These are phyloP conservation scores for Gallinago solitaria DNA, from an alignment of 2,797 vertebrate genomes.

Conservation along the genomic window DNA sequence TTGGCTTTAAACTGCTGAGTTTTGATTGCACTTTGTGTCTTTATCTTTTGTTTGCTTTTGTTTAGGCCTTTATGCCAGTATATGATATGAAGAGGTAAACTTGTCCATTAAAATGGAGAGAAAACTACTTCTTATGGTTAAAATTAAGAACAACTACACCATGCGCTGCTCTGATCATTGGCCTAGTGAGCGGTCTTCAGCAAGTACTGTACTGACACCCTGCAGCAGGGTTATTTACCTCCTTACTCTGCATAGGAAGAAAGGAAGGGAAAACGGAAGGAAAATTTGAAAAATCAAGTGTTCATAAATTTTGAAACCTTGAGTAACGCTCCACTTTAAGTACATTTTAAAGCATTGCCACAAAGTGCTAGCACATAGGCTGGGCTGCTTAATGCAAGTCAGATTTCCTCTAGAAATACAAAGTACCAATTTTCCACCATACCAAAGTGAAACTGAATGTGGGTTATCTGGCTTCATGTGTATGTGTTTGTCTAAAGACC, in stretches of 20 bases:
- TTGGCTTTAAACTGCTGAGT: neutral
- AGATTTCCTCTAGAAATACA: neutral
- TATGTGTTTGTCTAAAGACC: neutral
- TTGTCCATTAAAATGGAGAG: neutral
- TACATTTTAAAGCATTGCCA: neutral
- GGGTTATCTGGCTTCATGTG: neutral
- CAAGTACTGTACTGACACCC: rapidly evolving
- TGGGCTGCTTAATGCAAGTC: neutral
- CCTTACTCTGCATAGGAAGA: neutral
- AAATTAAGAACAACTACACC: neutral
- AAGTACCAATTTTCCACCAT: neutral
- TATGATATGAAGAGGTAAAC: neutral
- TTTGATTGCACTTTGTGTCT: conserved; percentile 13
- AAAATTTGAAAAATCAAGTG: neutral
- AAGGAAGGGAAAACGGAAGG: neutral
- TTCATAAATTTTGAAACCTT: neutral
- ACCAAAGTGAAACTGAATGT: neutral
- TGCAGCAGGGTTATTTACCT: neutral
- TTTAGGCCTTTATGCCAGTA: neutral
- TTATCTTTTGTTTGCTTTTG: conserved; percentile 36
- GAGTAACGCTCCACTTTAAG: neutral
- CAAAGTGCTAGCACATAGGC: neutral
- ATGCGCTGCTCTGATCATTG: neutral
- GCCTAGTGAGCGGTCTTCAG: neutral
- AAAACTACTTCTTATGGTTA: neutral